Evolutionary conservation across 2,888 invertebrate species (phyloP).

Genomic region (Phyto melanocephala): DNA sequence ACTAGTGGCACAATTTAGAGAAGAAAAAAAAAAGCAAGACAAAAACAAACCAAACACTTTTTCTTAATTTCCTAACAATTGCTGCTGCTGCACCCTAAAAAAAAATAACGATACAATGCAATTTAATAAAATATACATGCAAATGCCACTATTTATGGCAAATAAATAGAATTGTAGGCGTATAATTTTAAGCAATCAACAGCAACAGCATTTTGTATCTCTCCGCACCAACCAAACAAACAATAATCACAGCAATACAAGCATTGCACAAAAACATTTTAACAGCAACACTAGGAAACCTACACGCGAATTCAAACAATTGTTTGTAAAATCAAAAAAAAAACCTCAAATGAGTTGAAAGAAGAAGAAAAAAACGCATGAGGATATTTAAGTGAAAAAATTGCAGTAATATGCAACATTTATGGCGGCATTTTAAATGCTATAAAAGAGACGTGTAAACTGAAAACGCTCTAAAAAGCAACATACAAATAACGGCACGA

Average conservation of each 20-base stretch:
- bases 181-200: constrained; percentile 59
- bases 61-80: constrained; percentile 45
- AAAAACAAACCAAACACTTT: constrained; percentile 16
- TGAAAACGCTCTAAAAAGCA: constrained; percentile 14
- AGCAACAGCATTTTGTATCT: constrained; percentile 44
- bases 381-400: constrained; percentile 43
- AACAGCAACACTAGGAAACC: constrained; percentile 31
- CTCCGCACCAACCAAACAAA: constrained; percentile 5
- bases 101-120: constrained; percentile 8
- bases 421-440: constrained; percentile 63
- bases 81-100: constrained; percentile 50
- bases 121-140: constrained; percentile 49
- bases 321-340: constrained; percentile 38
- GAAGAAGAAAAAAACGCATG: background rate
- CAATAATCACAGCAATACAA: constrained; percentile 31
- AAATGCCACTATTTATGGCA: constrained; percentile 55
- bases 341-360: background rate
- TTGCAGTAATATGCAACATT: constrained; percentile 61
- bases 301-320: constrained; percentile 37
- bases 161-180: constrained; percentile 54
- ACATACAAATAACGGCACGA: constrained; percentile 12
- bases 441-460: constrained; percentile 59
- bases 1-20: constrained; percentile 44
- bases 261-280: background rate
- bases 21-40: too few relatives aligned